Conservation (phyloP, 2,797 vertebrate genomes). For the Urophycis tenuis region DNA sequence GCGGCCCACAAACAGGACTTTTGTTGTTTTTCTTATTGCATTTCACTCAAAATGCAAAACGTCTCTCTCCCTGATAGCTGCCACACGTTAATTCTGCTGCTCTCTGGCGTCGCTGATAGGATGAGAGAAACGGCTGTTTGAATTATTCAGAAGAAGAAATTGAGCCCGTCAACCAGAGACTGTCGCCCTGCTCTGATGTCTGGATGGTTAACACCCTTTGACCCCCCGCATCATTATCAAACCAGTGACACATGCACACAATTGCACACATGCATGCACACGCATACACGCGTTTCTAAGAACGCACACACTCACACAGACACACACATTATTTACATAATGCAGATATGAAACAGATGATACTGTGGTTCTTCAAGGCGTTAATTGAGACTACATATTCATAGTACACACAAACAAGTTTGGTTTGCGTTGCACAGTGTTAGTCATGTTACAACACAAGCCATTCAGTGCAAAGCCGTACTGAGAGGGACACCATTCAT, state of each 20-base stretch:
- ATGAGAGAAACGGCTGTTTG: neutral
- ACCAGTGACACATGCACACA: neutral
- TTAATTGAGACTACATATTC: too few relatives aligned
- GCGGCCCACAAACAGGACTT: slow-evolving; percentile 16
- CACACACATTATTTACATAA: neutral
- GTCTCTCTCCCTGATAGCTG: slow-evolving; percentile 19
- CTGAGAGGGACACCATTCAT: too few relatives aligned
- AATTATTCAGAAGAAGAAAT: slow-evolving; percentile 28
- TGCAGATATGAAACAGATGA: too few relatives aligned
- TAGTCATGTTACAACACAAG: neutral
- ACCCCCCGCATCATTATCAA: neutral
- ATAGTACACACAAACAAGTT: neutral
- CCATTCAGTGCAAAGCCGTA: neutral
- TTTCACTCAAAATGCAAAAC: slow-evolving; percentile 26
- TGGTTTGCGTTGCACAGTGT: neutral
- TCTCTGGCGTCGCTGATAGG: slow-evolving; percentile 14
- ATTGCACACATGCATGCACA: neutral
- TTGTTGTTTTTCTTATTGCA: slow-evolving; percentile 6
- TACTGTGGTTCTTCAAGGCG: too few relatives aligned
- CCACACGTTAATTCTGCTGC: slow-evolving; percentile 22
- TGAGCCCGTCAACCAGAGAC: slow-evolving; percentile 15
- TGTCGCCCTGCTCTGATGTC: slow-evolving; percentile 14
- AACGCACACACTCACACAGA: neutral
- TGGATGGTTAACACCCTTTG: slow-evolving; percentile 14
- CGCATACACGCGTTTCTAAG: neutral